Evolutionary conservation across 2,888 invertebrate genomes (phyloP), one percentile per base, ranked within the genome.

Genomic region (Lepidocyrtoides sp.): DNA sequence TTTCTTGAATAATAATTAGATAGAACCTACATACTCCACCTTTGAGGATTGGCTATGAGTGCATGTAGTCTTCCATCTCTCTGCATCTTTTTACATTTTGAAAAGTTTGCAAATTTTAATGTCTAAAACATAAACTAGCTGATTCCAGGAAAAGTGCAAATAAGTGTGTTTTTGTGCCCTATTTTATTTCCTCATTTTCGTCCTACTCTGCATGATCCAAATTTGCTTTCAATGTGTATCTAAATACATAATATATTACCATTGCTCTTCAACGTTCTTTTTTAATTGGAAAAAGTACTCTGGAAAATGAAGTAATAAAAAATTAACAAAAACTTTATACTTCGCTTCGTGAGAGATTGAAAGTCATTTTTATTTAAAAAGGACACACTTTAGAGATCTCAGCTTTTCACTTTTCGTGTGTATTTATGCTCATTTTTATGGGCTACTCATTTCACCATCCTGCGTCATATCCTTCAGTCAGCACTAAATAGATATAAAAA

Each of bases 241-340:
- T 23, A 4, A 7, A 26, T 8, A 60, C 20, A 12, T 23, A 17
- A 23, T 60, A 60, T 4, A 7, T 7, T 23, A 26, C 8, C 3
- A 23, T n/a, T n/a, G n/a, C n/a, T n/a, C n/a, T n/a, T n/a, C n/a
- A n/a, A n/a, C n/a, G n/a, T n/a, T n/a, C 60, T 17, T 1, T 66
- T 66, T 66, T 66, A 66, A 66, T 66, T 66, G 32, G 29, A 7
- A n/a, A 66, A n/a, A 32, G 32, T 66, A 32, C 66, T n/a, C 32
- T 2, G n/a, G 29, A 66, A 29, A 32, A 32, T 32, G 66, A 32
- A 32, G 32, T 66, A 32, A 66, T 66, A 26, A 66, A 66, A 66
- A 32, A 66, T 66, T 66, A 32, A 66, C 32, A 29, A 66, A 17
- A 29, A 66, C n/a, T 66, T 29, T 66, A 7, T 66, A 66, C n/a